Evolutionary conservation across 1,140 invertebrate genomes (phyloP).

Genomic region (Stegodyphus dumicola): DNA sequence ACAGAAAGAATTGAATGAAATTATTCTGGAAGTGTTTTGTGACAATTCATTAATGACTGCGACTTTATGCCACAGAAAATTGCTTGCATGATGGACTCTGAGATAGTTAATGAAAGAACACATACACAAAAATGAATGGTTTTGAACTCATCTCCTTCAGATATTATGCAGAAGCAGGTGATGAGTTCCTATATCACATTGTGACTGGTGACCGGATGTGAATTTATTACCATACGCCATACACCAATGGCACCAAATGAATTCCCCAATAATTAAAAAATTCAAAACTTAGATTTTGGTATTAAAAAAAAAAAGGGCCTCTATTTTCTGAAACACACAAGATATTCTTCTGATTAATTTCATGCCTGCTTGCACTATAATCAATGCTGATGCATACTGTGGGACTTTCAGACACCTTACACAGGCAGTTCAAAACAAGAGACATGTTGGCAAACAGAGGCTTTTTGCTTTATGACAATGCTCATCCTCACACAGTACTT

Average conservation of each 20-base stretch:
- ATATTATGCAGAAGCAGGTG: conserved; percentile 11
- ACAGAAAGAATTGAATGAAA: background rate
- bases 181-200: conserved; percentile 27
- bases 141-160: conserved; percentile 1
- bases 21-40: background rate
- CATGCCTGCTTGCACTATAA: background rate
- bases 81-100: background rate
- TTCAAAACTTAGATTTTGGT: background rate
- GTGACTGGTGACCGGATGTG: conserved; percentile 1
- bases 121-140: background rate
- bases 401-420: background rate
- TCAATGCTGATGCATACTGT: background rate
- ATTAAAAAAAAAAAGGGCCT: background rate
- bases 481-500: too few relatives aligned
- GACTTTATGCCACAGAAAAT: background rate
- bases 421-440: conserved; percentile 12
- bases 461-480: too few relatives aligned
- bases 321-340: background rate
- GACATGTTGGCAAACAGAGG: background rate
- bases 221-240: background rate
- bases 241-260: background rate
- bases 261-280: background rate
- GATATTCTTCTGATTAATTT: background rate
- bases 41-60: conserved; percentile 1
- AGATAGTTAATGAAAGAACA: conserved; percentile 16